Conservation (phyloP, 2,888 invertebrate species). For the Ditylenchus weischeri region DNA sequence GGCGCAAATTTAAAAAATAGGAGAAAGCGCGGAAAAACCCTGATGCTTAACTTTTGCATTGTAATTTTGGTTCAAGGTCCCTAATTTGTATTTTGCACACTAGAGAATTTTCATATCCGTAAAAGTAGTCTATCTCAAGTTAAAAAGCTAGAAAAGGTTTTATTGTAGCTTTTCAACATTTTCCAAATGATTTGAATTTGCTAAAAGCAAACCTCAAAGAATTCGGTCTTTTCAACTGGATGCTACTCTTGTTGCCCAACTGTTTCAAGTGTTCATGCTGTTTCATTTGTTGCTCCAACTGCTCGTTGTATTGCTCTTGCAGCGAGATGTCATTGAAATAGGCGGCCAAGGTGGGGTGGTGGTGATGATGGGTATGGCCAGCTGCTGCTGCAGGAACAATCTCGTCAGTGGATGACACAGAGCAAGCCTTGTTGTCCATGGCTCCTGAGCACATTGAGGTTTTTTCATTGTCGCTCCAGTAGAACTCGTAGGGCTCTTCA, state of each 20-base stretch:
- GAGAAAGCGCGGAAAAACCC: no score
- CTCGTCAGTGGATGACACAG: constrained; percentile 1
- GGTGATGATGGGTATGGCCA: not conserved
- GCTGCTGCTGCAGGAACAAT: not conserved
- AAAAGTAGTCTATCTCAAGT: no score
- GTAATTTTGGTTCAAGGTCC: no score
- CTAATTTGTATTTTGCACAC: no score
- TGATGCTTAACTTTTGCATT: no score
- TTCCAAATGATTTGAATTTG: no score
- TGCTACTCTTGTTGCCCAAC: not conserved
- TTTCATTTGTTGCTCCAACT: constrained; percentile 15
- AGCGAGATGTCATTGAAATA: not conserved
- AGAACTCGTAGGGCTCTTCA: constrained; percentile 38
- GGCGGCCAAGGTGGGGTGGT: not conserved
- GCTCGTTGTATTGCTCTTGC: constrained; percentile 13
- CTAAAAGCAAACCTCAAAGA: constrained; percentile 5
- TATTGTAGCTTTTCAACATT: no score
- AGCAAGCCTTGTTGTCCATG: not conserved
- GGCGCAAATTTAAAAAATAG: no score
- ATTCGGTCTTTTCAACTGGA: constrained; percentile 11
- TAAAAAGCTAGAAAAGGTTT: no score
- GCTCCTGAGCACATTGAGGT: not conserved
- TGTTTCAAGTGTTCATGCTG: constrained; percentile 13
- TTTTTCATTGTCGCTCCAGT: constrained; percentile 23
- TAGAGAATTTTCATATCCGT: no score